Base-by-base conservation (phyloP, 2,888 invertebrate genomes). In the Synergus gifuensis region DNA sequence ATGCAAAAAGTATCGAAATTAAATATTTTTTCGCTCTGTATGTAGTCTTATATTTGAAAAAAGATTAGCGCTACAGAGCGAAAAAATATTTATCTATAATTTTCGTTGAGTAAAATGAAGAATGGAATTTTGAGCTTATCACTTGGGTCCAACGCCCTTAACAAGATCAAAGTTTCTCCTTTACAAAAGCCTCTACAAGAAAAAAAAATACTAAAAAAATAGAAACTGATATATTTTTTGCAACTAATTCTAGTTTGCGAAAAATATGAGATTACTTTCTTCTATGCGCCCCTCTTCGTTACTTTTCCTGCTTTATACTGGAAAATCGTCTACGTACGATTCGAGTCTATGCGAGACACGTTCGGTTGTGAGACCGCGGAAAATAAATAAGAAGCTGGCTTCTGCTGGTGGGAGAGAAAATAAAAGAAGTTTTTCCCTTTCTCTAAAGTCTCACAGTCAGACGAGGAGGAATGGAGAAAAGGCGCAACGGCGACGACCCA, bases 261-360 rank as follows among this genome's bases (percentile, higher is more conserved):
- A 66, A 18, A 12, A 66, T 66, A 49, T 11, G 28, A 49, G 69
- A 49, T 69, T 28, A 69, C 16, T 69, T 69, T 28, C 16, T 8
- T 69, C 3, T 69, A 69, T 49, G 46, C 49, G n/a, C 11, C 46
- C 49, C 46, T 67, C 22, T 67, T 67, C 67, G 67, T 58, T 18
- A 58, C 14, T 67, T 11, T 54, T 9, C 16, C 16, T 54, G n/a
- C 28, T 49, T 73, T 73, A 73, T 73, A 73, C n/a, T 36, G n/a
- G 4, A 54, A 54, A 73, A 54, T 73, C 36, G 73, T n/a, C n/a
- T 73, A 73, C 54, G 54, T 49, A n/a, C 77, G 22, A 22, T 60
- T 73, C 63, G 44, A 78, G 49, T 77, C 49, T 78, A 79, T 82
- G 83, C 83, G 18, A 81, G 79, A 78, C 83, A 83, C 82, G 83